Conservation (phyloP, 2,797 vertebrate genomes). For the Gallinago solitaria region DNA sequence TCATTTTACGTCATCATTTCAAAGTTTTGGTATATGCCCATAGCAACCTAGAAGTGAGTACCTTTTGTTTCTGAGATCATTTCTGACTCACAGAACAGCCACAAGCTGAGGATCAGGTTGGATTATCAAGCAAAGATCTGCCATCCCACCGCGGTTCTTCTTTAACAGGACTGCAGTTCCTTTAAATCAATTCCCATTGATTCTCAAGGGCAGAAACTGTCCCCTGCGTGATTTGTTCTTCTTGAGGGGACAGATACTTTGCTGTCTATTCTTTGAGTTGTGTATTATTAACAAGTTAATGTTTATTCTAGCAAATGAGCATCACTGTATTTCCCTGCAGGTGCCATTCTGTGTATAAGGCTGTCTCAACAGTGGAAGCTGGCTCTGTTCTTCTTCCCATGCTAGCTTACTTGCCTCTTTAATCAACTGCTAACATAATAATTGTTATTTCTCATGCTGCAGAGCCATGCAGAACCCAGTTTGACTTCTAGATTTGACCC, state of each 20-base stretch:
- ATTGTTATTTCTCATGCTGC: neutral
- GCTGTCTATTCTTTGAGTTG: neutral
- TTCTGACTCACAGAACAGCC: neutral
- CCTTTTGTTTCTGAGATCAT: neutral
- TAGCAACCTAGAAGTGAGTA: neutral
- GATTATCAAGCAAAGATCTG: neutral
- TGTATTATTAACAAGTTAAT: constrained; percentile 8
- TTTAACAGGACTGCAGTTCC: neutral
- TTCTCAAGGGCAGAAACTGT: constrained; percentile 3
- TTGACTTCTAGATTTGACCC: neutral
- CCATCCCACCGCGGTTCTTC: neutral
- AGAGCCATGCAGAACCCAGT: neutral
- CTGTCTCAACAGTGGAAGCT: neutral
- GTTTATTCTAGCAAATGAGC: constrained; percentile 3
- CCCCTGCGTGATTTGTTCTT: neutral
- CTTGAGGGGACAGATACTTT: neutral
- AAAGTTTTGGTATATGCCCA: neutral
- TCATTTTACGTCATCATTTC: neutral
- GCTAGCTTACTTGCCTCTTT: neutral
- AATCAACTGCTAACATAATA: neutral
- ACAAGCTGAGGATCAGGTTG: neutral
- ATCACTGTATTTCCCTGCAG: neutral
- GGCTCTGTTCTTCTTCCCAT: neutral
- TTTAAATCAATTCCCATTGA: neutral
- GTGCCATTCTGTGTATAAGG: neutral